These are phyloP conservation scores for Uria aalge DNA, from an alignment of 2,113 vertebrate genomes.

Conservation along the genomic window DNA sequence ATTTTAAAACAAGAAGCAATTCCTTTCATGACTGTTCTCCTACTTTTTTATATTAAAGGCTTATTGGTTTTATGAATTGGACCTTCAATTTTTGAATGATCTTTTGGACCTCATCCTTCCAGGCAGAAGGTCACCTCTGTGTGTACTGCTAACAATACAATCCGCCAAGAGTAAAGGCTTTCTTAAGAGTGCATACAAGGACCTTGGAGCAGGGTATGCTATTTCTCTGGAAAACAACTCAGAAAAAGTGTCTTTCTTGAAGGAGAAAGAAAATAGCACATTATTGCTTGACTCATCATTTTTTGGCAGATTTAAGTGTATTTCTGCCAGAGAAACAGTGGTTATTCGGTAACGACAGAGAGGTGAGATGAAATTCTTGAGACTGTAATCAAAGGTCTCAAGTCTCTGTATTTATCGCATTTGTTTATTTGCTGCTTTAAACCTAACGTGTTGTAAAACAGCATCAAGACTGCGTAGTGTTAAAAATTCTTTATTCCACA, in stretches of 20 bases:
- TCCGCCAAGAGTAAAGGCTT: not conserved
- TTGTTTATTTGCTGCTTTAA: not conserved
- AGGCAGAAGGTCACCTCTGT: not conserved
- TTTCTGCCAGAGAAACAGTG: not conserved
- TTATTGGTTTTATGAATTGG: not conserved
- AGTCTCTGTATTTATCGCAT: not conserved
- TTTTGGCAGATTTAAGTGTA: not conserved
- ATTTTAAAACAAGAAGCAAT: not conserved
- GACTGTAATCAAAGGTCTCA: not conserved
- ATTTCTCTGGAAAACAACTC: not conserved
- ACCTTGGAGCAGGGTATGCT: not conserved
- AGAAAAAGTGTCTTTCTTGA: not conserved
- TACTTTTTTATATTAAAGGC: not conserved
- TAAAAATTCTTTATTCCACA: not conserved
- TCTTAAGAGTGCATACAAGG: not conserved
- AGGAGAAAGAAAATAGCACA: not conserved
- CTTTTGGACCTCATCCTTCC: not conserved
- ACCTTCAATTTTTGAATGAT: not conserved
- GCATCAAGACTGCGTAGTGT: not conserved
- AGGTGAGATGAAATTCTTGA: not conserved
- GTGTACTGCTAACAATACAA: not conserved
- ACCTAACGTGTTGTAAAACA: not conserved
- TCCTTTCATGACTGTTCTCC: not conserved
- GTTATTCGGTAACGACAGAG: not conserved
- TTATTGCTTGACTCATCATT: not conserved